Percentiles rank a stretch among this genome's conserved stretches.
Conservation (phyloP, 2,888 invertebrate species). For the Pardosa pseudoannulata region DNA sequence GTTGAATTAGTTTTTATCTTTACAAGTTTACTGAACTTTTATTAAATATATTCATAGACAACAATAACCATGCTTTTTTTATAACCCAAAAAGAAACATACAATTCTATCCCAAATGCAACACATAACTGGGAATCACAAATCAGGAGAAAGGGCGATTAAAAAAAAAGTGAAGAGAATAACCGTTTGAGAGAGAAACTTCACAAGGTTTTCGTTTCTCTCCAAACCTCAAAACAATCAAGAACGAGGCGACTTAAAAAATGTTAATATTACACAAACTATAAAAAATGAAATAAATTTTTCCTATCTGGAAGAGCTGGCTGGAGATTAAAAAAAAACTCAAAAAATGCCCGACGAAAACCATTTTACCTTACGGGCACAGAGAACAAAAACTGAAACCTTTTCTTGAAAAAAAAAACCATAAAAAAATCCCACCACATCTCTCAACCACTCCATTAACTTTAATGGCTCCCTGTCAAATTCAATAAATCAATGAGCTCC, state of each 20-base stretch:
- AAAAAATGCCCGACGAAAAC: background rate
- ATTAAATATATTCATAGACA: too few relatives aligned
- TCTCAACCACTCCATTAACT: constrained; percentile 67
- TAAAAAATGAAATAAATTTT: constrained; percentile 19
- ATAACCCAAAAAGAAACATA: too few relatives aligned
- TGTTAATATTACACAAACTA: constrained; percentile 45
- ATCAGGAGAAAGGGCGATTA: background rate
- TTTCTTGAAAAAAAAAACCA: background rate
- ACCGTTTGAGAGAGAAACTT: background rate
- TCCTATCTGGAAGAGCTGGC: background rate
- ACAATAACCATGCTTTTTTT: too few relatives aligned
- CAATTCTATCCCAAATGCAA: too few relatives aligned
- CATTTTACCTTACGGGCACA: constrained; percentile 32
- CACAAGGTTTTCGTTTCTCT: background rate
- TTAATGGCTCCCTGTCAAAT: constrained; percentile 72
- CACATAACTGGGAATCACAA: too few relatives aligned
- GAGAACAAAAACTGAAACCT: constrained; percentile 31
- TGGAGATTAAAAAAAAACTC: background rate
- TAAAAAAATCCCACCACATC: constrained; percentile 32
- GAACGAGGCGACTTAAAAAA: constrained; percentile 19
- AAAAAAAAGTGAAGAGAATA: background rate
- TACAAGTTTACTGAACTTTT: too few relatives aligned
- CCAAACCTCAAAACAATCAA: constrained; percentile 59
- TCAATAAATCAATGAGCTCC: constrained; percentile 68
- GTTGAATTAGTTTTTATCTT: too few relatives aligned